Conservation (phyloP, 2,113 vertebrate species). For the Egretta garzetta region DNA sequence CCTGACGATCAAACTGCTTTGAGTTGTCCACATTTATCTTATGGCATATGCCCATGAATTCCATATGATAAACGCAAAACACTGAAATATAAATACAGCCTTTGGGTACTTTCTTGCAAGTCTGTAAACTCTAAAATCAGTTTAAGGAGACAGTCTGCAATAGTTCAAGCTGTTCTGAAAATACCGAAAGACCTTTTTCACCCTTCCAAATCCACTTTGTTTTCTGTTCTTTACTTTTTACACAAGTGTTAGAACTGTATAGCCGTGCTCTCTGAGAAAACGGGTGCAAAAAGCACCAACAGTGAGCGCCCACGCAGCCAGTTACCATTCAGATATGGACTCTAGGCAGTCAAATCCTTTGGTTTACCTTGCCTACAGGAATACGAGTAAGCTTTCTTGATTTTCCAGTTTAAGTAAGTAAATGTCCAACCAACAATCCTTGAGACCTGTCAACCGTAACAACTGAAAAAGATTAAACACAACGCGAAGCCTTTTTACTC, state of each 20-base stretch:
- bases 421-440: background rate
- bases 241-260: background rate
- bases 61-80: background rate
- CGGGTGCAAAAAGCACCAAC: background rate
- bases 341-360: background rate
- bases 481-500: background rate
- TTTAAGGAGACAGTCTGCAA: background rate
- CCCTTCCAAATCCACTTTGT: background rate
- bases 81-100: background rate
- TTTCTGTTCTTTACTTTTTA: background rate
- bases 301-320: background rate
- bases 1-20: background rate
- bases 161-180: background rate
- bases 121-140: background rate
- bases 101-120: background rate
- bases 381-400: background rate
- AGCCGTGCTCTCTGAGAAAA: background rate
- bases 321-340: accelerated
- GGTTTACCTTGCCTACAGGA: background rate
- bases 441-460: background rate
- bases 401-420: background rate
- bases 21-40: background rate
- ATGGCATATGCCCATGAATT: background rate
- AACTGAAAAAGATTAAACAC: background rate
- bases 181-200: background rate